phyloP scores from a whole-genome alignment of 2,888 invertebrate genomes.

The Stomorhina lunata region DNA sequence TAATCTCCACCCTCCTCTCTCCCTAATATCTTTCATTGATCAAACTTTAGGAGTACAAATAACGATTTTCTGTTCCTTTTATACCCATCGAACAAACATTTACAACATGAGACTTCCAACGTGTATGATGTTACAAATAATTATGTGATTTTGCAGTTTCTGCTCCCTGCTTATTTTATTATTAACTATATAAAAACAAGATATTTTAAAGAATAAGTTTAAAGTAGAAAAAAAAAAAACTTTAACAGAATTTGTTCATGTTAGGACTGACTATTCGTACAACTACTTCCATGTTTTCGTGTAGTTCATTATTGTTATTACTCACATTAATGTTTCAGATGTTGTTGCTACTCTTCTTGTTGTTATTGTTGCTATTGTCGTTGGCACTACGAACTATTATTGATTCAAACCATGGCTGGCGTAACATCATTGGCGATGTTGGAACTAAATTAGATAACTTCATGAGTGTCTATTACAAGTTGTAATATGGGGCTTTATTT shows the following conservation, averaged over 20 bases:
- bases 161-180: neutral
- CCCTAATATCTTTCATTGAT: conserved; percentile 32
- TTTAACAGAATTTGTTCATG: conserved; percentile 51
- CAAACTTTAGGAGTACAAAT: conserved; percentile 36
- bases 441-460: conserved; percentile 64
- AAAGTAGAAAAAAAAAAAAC: conserved; percentile 1
- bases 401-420: conserved; percentile 43
- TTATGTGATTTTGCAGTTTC: conserved; percentile 53
- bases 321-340: conserved; percentile 45
- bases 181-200: conserved; percentile 28
- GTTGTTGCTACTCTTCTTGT: conserved; percentile 76
- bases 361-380: neutral
- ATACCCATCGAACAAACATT: neutral
- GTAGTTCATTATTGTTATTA: conserved; percentile 78
- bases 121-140: conserved; percentile 55
- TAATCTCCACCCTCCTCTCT: neutral
- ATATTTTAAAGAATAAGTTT: conserved; percentile 45
- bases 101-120: neutral
- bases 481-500: conserved; percentile 18
- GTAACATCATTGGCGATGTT: conserved; percentile 57
- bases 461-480: conserved; percentile 62
- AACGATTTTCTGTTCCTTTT: conserved; percentile 3
- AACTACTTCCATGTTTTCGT: conserved; percentile 69
- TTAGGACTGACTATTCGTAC: no score
- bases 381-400: conserved; percentile 39